Evolutionary conservation across 2,888 invertebrate genomes (phyloP).

Genomic region (Meghimatium bilineatum): DNA sequence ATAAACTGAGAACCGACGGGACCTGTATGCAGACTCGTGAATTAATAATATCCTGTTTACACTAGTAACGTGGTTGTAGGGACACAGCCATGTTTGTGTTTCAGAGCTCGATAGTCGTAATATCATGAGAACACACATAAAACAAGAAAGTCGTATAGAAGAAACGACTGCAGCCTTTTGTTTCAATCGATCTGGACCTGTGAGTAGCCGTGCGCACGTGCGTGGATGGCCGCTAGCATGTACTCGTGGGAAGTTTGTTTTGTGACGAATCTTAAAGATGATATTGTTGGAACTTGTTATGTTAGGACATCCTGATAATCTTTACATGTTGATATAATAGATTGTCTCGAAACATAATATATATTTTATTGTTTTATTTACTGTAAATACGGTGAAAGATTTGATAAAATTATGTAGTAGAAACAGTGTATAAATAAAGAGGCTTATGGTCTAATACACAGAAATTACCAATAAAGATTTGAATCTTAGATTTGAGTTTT

Average conservation of each 20-base stretch:
- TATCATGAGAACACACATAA: conserved; percentile 10
- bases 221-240: conserved; percentile 5
- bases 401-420: no score
- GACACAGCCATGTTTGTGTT: conserved; percentile 27
- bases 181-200: conserved; percentile 42
- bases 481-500: no score
- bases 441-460: no score
- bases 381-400: no score
- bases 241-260: conserved; percentile 28
- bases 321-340: neutral
- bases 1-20: conserved; percentile 10
- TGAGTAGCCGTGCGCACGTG: conserved; percentile 29
- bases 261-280: neutral
- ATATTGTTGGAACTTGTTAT: neutral
- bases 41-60: conserved; percentile 46
- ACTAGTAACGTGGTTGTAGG: neutral
- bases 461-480: no score
- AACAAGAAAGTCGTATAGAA: conserved; percentile 21
- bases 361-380: neutral
- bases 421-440: no score
- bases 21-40: conserved; percentile 28
- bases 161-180: conserved; percentile 26
- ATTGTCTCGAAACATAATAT: neutral
- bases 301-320: neutral
- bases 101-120: neutral